Conservation (phyloP, 2,113 vertebrate species). For the Hippopotamus amphibius region DNA sequence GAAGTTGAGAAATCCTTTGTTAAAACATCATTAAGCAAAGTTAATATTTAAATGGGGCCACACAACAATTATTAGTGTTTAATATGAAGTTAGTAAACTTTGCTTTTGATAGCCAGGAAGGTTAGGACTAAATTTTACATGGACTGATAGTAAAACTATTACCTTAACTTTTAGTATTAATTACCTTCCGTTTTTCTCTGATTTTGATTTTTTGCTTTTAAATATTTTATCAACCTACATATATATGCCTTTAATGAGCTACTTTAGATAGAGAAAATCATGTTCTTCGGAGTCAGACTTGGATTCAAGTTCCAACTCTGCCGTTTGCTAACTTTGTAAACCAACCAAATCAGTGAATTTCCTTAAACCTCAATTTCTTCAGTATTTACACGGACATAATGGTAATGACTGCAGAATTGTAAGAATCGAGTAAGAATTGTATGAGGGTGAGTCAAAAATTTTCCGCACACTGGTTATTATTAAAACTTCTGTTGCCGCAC, state of each 20-base stretch:
- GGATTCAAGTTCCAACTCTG: constrained; percentile 27
- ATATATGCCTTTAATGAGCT: background rate
- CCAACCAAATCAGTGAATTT: constrained; percentile 46
- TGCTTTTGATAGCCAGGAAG: constrained; percentile 23
- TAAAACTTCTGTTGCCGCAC: no score
- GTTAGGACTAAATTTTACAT: constrained; percentile 3
- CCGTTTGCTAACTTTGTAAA: constrained; percentile 49
- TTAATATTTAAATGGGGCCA: constrained; percentile 44
- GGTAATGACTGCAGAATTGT: background rate
- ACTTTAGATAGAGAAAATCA: background rate
- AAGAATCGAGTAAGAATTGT: constrained; percentile 46
- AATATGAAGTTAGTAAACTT: constrained; percentile 16
- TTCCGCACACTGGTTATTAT: no score
- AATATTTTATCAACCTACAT: background rate
- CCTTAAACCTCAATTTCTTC: constrained; percentile 23
- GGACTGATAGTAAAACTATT: background rate
- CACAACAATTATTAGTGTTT: background rate
- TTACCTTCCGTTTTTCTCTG: background rate
- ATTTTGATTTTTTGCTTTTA: constrained; percentile 1
- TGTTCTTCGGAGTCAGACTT: constrained; percentile 28
- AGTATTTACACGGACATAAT: background rate
- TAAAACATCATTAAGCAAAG: constrained; percentile 26
- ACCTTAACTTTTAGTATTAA: background rate
- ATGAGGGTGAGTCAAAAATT: no score
- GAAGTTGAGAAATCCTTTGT: constrained; percentile 55